These are phyloP conservation scores for Malacoraja senta DNA, from an alignment of 2,797 vertebrate species.

Conservation along the genomic window DNA sequence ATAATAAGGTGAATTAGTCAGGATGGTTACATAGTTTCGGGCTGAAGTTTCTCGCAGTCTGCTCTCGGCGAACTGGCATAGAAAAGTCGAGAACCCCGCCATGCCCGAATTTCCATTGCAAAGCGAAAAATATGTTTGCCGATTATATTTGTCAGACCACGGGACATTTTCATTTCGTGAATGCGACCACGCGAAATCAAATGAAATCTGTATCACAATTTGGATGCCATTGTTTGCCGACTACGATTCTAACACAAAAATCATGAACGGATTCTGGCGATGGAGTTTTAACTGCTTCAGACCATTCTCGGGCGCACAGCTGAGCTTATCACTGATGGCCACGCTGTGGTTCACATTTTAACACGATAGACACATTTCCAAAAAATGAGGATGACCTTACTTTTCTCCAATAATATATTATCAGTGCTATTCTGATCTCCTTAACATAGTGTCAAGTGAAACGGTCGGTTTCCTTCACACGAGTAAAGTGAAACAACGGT, in stretches of 20 bases:
- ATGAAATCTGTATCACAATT: background rate
- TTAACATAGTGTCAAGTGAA: background rate
- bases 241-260: background rate
- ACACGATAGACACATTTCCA: background rate
- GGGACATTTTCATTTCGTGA: background rate
- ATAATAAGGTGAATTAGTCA: background rate
- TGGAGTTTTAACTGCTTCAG: background rate
- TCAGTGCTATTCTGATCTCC: background rate
- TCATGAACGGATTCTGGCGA: background rate
- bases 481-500: background rate
- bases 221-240: background rate
- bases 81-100: too few relatives aligned
- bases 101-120: background rate
- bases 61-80: too few relatives aligned
- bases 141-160: background rate
- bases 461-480: too few relatives aligned
- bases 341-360: background rate
- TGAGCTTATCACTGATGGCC: background rate
- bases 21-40: background rate
- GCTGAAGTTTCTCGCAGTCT: background rate
- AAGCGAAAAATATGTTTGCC: background rate
- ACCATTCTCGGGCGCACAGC: background rate
- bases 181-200: background rate
- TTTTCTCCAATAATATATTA: background rate
- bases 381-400: background rate